Evolutionary conservation across 2,113 vertebrate species (phyloP), one percentile per base, ranked within the genome.

Genomic region (Aleadryas rufinucha): DNA sequence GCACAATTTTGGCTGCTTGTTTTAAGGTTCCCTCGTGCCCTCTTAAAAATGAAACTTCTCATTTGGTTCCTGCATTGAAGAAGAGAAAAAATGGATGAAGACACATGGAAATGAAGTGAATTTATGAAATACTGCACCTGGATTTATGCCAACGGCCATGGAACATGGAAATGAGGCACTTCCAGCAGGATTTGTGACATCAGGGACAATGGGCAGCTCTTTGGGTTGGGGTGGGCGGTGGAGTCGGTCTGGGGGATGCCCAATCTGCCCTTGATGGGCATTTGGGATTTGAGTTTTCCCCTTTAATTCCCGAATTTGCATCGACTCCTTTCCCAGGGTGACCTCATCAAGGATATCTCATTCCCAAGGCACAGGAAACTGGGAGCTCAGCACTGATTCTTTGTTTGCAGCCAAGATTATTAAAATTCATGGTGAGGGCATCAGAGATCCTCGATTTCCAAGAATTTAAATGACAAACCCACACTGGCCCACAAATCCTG

Each of bases 391-490:
- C 50, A 16, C 28, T 9, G 31, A 6, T 31, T 39, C 52, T n/a
- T 56, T 47, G 4, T 52, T 77, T 26, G 35, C 4, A 41, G 47
- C 22, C 15, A 20, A 0, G 4, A 15, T 39, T 21, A 27, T 7
- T 16, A 41, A 64, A 76, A 66, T 39, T 3, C 21, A 13, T 0
- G 6, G 2, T 9, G 56, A 33, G 39, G 41, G 2, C 50, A 53
- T 22, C 5, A 2, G 7, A 2, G 23, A 18, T 5, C 13, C 37
- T 57, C 0, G 0, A 6, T 47, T 84, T 1, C 1, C 35, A 11
- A 31, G 24, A 27, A 21, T 21, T 75, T 28, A 4, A 13, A 22
- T 4, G 39, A 8, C 7, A 39, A 27, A 74, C 4, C 13, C 22
- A 22, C 16, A 0, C 4, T 12, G 42, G 18, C 31, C 31, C 18